phyloP scores from a whole-genome alignment of 2,797 vertebrate species.

The Sarcophilus harrisii region DNA sequence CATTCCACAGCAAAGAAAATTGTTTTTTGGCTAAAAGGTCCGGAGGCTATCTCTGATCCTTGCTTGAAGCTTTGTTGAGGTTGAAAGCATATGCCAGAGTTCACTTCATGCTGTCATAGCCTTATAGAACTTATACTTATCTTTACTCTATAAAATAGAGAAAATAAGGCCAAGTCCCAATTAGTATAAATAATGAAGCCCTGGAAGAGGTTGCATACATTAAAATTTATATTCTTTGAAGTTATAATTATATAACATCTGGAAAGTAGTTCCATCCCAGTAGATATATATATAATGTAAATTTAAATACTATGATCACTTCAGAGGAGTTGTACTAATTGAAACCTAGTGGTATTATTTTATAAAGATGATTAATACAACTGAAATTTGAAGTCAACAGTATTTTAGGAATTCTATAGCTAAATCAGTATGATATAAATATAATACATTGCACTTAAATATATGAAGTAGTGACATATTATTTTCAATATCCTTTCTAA shows the following conservation, averaged over 20 bases:
- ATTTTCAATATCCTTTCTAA: conserved; percentile 26
- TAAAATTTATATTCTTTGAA: neutral
- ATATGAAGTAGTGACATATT: neutral
- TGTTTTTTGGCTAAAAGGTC: neutral
- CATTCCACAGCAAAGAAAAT: no score
- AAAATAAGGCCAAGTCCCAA: neutral
- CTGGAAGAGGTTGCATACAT: neutral
- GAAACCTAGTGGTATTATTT: neutral
- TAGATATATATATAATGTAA: neutral
- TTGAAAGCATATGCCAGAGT: neutral
- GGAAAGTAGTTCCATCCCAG: neutral
- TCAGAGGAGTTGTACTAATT: neutral
- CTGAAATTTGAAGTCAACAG: neutral
- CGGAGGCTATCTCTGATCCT: neutral
- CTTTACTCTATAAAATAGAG: neutral
- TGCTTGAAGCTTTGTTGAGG: neutral
- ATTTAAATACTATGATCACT: neutral
- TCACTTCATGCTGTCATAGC: no score
- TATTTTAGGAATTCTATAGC: neutral
- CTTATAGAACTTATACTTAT: neutral
- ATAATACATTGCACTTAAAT: neutral
- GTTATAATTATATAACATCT: neutral
- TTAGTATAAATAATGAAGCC: neutral
- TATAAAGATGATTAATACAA: neutral
- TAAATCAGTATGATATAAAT: conserved; percentile 14